Evolutionary conservation across 1,140 invertebrate genomes (phyloP), one percentile per base, ranked within the genome.

Genomic region (Harlomillsia oculata): DNA sequence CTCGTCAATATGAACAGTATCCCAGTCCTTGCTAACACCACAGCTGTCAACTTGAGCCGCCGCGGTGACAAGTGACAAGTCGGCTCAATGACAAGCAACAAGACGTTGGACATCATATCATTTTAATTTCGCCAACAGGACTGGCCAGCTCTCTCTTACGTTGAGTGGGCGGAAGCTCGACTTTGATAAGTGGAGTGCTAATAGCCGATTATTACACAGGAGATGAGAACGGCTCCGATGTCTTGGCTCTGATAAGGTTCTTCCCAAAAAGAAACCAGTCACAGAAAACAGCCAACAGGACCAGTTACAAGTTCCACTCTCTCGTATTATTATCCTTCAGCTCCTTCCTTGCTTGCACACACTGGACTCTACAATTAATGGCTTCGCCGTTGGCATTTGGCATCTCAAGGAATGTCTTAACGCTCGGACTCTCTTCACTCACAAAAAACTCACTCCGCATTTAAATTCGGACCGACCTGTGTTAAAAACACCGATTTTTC

Each of bases 141-240:
- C n/a, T n/a, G n/a, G n/a, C n/a, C n/a, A n/a, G n/a, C n/a, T n/a
- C n/a, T n/a, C n/a, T n/a, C n/a, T n/a, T 23, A 43, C 41, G 28
- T n/a, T 34, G 54, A 34, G 54, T 56, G 54, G 54, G 54, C 45
- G 54, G 52, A 37, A 46, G 41, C 43, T 41, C 28, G 29, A 30
- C 46, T 57, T 57, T 57, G 55, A 57, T 57, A 48, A 32, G 55
- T 51, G 39, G 37, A 57, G 55, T 57, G 55, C 40, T 57, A 57
- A 57, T 57, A 57, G 55, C 26, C 48, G 55, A 57, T 57, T 57
- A 57, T 44, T 52, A 52, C 37, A 37, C 49, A 29, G 21, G 49
- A 52, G 49, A 52, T 52, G n/a, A n/a, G n/a, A n/a, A n/a, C n/a
- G n/a, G n/a, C n/a, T 48, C 29, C 30, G 45, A 48, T 48, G 45